Percentiles rank a stretch among this genome's conserved stretches.
phyloP scores from a whole-genome alignment of 2,888 invertebrate species.

The Junonia oenone region DNA sequence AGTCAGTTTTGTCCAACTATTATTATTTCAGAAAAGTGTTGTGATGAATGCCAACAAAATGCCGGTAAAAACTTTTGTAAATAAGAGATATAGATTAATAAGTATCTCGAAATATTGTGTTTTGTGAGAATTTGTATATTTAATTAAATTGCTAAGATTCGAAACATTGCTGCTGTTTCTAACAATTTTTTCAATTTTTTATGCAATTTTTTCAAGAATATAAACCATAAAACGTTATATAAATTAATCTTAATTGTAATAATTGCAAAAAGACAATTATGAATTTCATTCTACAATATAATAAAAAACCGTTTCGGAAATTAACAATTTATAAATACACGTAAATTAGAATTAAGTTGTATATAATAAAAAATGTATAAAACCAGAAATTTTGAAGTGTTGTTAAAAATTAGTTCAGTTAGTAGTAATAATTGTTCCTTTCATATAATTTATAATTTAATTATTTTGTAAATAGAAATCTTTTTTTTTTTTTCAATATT shows the following conservation, averaged over 20 bases:
- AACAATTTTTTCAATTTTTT: no score
- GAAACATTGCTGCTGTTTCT: not conserved
- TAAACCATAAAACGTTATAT: no score
- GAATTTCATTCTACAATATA: no score
- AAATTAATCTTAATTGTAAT: no score
- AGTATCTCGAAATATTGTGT: not conserved
- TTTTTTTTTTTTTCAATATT: constrained; percentile 12
- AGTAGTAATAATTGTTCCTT: constrained; percentile 16
- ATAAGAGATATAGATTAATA: not conserved
- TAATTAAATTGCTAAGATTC: not conserved
- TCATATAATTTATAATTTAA: constrained; percentile 18
- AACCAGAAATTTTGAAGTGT: constrained; percentile 1
- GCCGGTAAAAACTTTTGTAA: not conserved
- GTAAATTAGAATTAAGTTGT: not conserved
- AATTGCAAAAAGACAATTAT: no score
- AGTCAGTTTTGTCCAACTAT: not conserved
- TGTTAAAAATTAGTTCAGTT: constrained; percentile 6
- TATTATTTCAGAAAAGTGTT: not conserved
- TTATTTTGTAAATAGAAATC: constrained; percentile 3
- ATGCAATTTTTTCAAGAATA: no score
- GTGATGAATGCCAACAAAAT: not conserved
- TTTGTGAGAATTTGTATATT: not conserved
- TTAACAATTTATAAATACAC: not conserved
- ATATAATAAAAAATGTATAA: constrained; percentile 3
- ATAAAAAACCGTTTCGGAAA: not conserved